Evolutionary conservation across 2,888 invertebrate genomes (phyloP), one percentile per base, ranked within the genome.

Genomic region (Thalpophila matura): DNA sequence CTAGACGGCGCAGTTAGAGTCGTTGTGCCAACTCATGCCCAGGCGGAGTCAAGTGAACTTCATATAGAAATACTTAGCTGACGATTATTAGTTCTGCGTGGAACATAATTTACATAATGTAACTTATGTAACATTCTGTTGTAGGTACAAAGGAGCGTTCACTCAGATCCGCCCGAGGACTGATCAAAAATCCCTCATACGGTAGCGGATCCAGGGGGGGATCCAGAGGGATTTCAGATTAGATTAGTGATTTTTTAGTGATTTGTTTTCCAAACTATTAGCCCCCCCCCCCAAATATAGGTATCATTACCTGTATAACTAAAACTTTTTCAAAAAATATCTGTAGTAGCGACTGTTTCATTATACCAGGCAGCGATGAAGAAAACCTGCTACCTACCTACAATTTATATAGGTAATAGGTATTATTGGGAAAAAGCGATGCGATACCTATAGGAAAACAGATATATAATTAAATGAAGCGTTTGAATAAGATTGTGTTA

Each of bases 401-500:
- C n/a, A n/a, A n/a, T n/a, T n/a, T n/a, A n/a, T n/a, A n/a, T n/a
- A n/a, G n/a, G n/a, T n/a, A 53, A 45, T 68, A 74, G 56, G 55
- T 67, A 67, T 33, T 35, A 74, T 68, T 46, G 26, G 16, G 18
- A 42, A 43, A 49, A 68, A 69, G 37, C 35, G 35, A 68, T 67
- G 42, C 49, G 31, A 53, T 51, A n/a, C n/a, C n/a, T n/a, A 33
- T 54, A 59, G 35, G 67, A 38, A 53, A 58, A 61, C 60, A 63
- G 60, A 57, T 59, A 70, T n/a, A n/a, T n/a, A n/a, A n/a, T 66
- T 58, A 67, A 77, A 78, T 80, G 72, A 83, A 75, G 75, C 75
- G 76, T 69, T 81, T 55, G 81, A 84, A 86, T 78, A 74, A 81
- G 79, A 82, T 86, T 82, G 79, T 64, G 57, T n/a, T n/a, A n/a